Evolutionary conservation across 2,888 invertebrate species (phyloP).

Genomic region (Crioceris asparagi): DNA sequence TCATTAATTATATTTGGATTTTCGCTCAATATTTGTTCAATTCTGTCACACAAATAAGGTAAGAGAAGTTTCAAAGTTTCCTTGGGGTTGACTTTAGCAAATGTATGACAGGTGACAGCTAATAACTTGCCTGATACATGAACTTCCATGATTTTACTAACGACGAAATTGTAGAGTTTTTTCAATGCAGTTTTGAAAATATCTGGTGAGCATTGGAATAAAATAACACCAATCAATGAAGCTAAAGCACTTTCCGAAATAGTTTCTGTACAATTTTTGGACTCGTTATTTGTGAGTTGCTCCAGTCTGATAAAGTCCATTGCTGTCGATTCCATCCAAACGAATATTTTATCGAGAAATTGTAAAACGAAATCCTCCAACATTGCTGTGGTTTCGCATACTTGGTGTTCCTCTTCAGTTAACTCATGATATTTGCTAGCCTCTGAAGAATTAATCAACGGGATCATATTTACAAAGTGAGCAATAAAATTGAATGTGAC

Average conservation of each 20-base stretch:
- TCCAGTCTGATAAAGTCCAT: constrained; percentile 58
- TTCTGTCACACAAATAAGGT: constrained; percentile 58
- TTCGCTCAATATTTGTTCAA: constrained; percentile 49
- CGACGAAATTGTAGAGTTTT: constrained; percentile 64
- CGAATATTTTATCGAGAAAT: constrained; percentile 67
- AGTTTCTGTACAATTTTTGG: constrained; percentile 58
- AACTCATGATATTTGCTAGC: constrained; percentile 56
- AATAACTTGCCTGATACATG: constrained; percentile 74
- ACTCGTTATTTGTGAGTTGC: constrained; percentile 43
- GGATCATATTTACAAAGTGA: constrained; percentile 65
- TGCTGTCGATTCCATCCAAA: constrained; percentile 59
- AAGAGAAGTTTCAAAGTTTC: constrained; percentile 61
- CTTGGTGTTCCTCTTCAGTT: constrained; percentile 62
- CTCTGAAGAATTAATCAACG: constrained; percentile 74
- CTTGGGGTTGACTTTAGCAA: constrained; percentile 55
- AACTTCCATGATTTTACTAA: constrained; percentile 68
- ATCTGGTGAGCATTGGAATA: constrained; percentile 60
- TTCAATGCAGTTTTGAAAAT: constrained; percentile 57
- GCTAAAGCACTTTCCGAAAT: constrained; percentile 60
- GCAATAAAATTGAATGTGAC: constrained; percentile 71
- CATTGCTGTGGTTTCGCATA: constrained; percentile 73
- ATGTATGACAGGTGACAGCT: constrained; percentile 58
- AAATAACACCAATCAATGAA: constrained; percentile 54
- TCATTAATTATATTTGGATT: constrained; percentile 58
- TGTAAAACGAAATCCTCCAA: constrained; percentile 84